Evolutionary conservation across 1,140 invertebrate species (phyloP).

Genomic region (Doryteuthis pealeii): DNA sequence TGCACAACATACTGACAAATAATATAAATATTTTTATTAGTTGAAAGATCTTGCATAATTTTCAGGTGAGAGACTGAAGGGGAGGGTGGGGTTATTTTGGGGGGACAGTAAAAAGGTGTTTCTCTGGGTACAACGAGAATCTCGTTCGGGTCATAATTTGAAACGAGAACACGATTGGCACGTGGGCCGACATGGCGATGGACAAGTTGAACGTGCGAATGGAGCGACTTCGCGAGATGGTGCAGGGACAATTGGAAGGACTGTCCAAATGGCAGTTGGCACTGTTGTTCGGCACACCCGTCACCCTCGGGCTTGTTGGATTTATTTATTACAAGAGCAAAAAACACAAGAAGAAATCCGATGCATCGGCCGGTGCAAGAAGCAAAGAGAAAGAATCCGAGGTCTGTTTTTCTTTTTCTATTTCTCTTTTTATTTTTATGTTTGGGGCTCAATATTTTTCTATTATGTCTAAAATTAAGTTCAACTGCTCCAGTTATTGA

Average conservation of each 20-base stretch:
- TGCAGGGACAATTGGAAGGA: constrained; percentile 33
- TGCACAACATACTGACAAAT: no score
- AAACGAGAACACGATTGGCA: background rate
- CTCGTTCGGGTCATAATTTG: background rate
- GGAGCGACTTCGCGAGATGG: constrained; percentile 13
- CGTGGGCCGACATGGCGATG: constrained; percentile 33
- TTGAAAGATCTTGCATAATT: no score
- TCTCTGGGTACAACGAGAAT: background rate
- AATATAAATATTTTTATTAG: no score
- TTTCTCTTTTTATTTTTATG: background rate
- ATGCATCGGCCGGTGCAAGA: constrained; percentile 4
- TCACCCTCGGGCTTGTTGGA: constrained; percentile 75
- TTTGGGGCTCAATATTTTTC: no score
- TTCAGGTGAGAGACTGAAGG: no score
- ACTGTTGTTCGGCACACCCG: constrained; percentile 75
- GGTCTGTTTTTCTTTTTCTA: background rate
- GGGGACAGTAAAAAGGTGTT: no score
- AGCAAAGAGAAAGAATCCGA: constrained; percentile 5
- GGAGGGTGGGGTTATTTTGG: no score
- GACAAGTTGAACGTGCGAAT: constrained; percentile 16
- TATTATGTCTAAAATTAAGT: no score
- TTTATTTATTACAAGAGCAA: constrained; percentile 71
- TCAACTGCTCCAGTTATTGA: no score
- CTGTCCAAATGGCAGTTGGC: constrained; percentile 75
- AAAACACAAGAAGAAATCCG: constrained; percentile 19